A percentile compares a stretch with the other conserved stretches of the same genome.
These are phyloP conservation scores for Protaetia brevitarsis DNA, from an alignment of 1,140 invertebrate genomes.

Conservation along the genomic window DNA sequence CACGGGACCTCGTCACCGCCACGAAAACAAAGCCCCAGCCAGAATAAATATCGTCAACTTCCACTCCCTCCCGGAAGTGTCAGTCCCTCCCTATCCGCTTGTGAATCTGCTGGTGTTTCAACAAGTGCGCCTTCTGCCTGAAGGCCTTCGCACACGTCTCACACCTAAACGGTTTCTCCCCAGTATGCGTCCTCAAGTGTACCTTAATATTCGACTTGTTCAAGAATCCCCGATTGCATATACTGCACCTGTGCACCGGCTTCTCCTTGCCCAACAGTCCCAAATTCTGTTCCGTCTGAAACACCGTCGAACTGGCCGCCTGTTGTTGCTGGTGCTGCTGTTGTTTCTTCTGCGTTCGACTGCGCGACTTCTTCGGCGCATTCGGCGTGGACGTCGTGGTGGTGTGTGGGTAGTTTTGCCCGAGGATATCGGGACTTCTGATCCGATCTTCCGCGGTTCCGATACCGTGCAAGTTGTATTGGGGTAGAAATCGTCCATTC, in stretches of 20 bases:
- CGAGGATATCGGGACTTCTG: conserved; percentile 58
- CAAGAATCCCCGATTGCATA: conserved; percentile 85
- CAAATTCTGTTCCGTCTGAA: conserved; percentile 59
- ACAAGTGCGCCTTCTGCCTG: conserved; percentile 84
- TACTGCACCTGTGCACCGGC: conserved; percentile 83
- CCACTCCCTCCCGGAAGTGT: conserved; percentile 23
- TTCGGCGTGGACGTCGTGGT: conserved; percentile 57
- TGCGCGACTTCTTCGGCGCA: conserved; percentile 63
- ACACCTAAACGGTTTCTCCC: conserved; percentile 91
- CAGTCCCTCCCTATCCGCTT: conserved; percentile 68
- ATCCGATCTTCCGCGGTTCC: conserved; percentile 52
- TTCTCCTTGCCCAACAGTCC: conserved; percentile 81
- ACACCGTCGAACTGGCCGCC: conserved; percentile 51
- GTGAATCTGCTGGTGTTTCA: conserved; percentile 92
- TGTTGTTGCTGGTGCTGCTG: conserved; percentile 39
- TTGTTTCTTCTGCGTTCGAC: conserved; percentile 60
- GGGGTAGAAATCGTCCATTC: conserved; percentile 56
- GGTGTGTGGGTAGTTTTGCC: conserved; percentile 63
- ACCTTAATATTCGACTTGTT: conserved; percentile 95
- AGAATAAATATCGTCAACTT: too few relatives aligned
- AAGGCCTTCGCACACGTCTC: conserved; percentile 91
- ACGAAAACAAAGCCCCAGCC: too few relatives aligned
- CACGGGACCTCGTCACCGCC: too few relatives aligned
- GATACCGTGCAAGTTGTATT: conserved; percentile 50
- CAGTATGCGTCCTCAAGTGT: conserved; percentile 88